Base-by-base conservation (phyloP, 1,140 invertebrate genomes). In the Neuroterus valhalla region DNA sequence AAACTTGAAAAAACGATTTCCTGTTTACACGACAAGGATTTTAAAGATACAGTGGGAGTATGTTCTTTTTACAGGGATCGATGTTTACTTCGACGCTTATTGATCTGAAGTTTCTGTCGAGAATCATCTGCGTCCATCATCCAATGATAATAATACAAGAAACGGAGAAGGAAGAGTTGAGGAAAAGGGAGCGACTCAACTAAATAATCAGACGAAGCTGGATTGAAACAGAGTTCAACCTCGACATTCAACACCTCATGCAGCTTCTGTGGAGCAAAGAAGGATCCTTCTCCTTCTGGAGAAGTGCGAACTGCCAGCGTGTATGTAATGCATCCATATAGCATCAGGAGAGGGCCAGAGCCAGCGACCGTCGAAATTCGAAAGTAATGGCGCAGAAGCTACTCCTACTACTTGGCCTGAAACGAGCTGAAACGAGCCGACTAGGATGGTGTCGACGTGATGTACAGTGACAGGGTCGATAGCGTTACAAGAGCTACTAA, bases 391-490 rank as follows among this genome's bases (percentile, higher is more conserved):
- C 86, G 86, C 86, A 86, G 85, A 86, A 88, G 86, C 86, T 84
- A 85, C 84, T 86, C 82, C 84, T 83, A 85, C 85, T 82, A 81
- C 84, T 82, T 74, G 76, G 70, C 71, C 77, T 75, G 68, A 75
- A 78, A 71, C 76, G 70, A 85, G 79, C 77, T 75, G 68, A 75
- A 78, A 71, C 76, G 70, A 85, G 79, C 81, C 84, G 86, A 84
- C 84, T 89, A 88, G 86, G 85, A 89, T 89, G 85, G 87, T 88
- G 87, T 90, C 88, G 85, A 86, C 84, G 88, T 90, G 89, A 90
- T 90, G 89, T 89, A 90, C 89, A 89, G 87, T 88, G 89, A 90
- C 89, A 89, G 88, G 80, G 84, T 87, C 87, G 89, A 90, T 90
- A 90, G 88, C 87, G 88, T 88, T 89, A 89, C 88, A 89, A 89